A percentile compares a stretch with the other conserved stretches of the same genome.
phyloP scores from a whole-genome alignment of 1,140 invertebrate species.

The Daktulosphaira vitifoliae region DNA sequence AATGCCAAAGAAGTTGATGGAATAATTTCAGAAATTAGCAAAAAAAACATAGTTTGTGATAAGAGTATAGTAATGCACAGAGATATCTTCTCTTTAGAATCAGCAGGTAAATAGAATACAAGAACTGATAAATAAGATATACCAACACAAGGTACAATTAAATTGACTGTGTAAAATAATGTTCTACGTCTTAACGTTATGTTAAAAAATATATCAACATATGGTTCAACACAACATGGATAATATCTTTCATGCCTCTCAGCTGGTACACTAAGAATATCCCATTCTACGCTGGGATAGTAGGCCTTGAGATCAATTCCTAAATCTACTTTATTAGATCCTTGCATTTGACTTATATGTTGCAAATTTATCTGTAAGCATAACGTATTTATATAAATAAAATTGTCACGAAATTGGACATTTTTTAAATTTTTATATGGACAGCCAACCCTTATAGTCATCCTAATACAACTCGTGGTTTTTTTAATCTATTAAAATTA shows the following conservation, averaged over 20 bases:
- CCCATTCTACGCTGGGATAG: constrained; percentile 96
- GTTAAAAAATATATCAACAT: constrained; percentile 95
- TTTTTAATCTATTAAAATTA: too few relatives aligned
- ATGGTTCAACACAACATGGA: constrained; percentile 77
- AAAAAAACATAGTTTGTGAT: constrained; percentile 98
- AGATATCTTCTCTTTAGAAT: constrained; percentile 97
- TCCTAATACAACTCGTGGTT: too few relatives aligned
- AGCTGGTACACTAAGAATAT: constrained; percentile 86
- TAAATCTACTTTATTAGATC: constrained; percentile 69
- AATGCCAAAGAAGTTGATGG: constrained; percentile 95
- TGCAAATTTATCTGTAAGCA: constrained; percentile 73
- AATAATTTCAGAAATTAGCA: constrained; percentile 96
- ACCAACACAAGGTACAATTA: constrained; percentile 88
- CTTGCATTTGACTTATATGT: constrained; percentile 74
- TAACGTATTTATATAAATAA: constrained; percentile 34
- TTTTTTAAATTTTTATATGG: too few relatives aligned
- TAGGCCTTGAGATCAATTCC: constrained; percentile 90
- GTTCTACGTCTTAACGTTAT: constrained; percentile 91
- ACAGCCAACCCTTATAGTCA: too few relatives aligned
- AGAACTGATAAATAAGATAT: constrained; percentile 84
- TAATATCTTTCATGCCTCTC: constrained; percentile 84
- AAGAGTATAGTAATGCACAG: constrained; percentile 97
- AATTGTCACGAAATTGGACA: too few relatives aligned
- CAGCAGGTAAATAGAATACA: constrained; percentile 96
- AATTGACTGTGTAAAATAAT: constrained; percentile 91